Conservation (phyloP, 1,140 invertebrate species). For the Mizuhopecten yessoensis region DNA sequence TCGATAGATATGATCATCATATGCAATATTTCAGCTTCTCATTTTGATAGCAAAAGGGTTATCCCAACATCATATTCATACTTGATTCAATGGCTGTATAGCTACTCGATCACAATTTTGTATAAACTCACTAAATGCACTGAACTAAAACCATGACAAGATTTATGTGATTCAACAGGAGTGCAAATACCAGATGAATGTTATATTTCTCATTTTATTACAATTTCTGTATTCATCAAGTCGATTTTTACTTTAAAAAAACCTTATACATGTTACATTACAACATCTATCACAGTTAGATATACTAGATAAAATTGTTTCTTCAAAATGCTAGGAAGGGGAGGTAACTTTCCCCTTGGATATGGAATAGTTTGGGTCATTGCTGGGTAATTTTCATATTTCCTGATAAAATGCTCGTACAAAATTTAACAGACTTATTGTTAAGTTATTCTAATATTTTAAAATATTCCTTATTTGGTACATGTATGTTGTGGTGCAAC, state of each 20-base stretch:
- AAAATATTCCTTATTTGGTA: too few species aligned
- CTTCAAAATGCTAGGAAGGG: background rate
- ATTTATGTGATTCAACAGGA: background rate
- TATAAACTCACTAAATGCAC: background rate
- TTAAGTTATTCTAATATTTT: too few species aligned
- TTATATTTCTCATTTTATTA: background rate
- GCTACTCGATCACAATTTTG: background rate
- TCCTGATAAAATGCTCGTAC: slow-evolving; percentile 21
- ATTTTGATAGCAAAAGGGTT: background rate
- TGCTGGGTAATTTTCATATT: background rate
- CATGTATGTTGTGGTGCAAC: too few species aligned
- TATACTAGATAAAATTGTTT: background rate
- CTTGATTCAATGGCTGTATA: background rate
- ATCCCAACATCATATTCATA: background rate
- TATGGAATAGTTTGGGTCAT: background rate
- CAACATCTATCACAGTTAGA: background rate
- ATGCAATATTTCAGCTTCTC: slow-evolving; percentile 3
- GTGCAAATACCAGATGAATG: background rate
- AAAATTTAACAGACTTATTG: background rate
- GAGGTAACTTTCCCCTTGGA: background rate
- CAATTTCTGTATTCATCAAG: background rate
- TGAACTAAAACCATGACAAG: too few species aligned
- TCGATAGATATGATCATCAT: background rate
- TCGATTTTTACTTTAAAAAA: background rate
- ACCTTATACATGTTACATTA: background rate